A percentile compares a stretch with the other conserved stretches of the same genome.
Conservation (phyloP, 1,140 invertebrate species). For the Drosophila aff. region DNA sequence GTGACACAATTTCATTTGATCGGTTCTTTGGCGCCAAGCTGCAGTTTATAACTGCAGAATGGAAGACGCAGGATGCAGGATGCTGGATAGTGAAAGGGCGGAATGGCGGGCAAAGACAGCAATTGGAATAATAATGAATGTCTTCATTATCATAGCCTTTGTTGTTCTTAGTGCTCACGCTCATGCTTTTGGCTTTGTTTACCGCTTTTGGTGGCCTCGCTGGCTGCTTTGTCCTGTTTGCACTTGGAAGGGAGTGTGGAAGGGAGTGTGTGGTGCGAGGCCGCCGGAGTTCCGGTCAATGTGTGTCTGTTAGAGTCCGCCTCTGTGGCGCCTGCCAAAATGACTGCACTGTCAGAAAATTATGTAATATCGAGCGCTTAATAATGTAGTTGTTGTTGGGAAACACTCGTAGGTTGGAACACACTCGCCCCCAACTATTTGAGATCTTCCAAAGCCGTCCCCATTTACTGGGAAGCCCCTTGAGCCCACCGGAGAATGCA, state of each 20-base stretch:
- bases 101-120: constrained; percentile 48
- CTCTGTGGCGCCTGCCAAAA: constrained; percentile 47
- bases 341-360: constrained; percentile 29
- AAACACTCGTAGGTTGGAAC: neutral
- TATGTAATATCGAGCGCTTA: constrained; percentile 1
- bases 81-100: constrained; percentile 14
- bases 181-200: constrained; percentile 59
- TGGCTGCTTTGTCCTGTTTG: constrained; percentile 30
- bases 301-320: constrained; percentile 24
- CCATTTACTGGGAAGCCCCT: constrained; percentile 7
- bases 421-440: neutral
- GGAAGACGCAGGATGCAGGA: constrained; percentile 15
- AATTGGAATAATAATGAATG: constrained; percentile 82
- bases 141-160: constrained; percentile 76
- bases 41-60: constrained; percentile 49
- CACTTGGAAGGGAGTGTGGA: constrained; percentile 9
- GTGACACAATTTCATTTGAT: constrained; percentile 82
- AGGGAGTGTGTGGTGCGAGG: constrained; percentile 10
- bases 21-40: constrained; percentile 74
- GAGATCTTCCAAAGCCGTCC: neutral
- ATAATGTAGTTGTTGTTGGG: neutral
- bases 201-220: constrained; percentile 64
- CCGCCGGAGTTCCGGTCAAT: constrained; percentile 60
- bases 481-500: neutral
- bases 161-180: constrained; percentile 37